Base-by-base conservation (phyloP, 2,888 invertebrate species). In the Parthenolecanium corni region DNA sequence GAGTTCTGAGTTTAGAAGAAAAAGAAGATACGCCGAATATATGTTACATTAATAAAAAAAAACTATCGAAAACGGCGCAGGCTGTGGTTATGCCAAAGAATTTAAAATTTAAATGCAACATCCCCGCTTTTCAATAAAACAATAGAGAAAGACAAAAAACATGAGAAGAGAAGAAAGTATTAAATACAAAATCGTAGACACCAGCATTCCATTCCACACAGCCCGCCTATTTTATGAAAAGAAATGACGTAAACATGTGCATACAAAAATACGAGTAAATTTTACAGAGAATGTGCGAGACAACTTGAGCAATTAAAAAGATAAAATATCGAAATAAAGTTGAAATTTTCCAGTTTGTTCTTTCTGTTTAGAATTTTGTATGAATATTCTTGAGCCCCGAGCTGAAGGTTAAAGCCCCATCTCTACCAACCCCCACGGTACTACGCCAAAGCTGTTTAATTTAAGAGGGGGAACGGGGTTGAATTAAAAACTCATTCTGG, bases 31-130 rank as follows among this genome's bases (percentile, higher is more conserved):
- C 47, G 14, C 47, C 46, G 36, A 31, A 16, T 58, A 47, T 58
- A 58, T 47, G 58, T 58, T 58, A 58, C 58, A 58, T 58, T 58
- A 58, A 58, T 58, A 58, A 58, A 58, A 58, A 58, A 58, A 58
- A 58, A 47, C 58, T 47, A 58, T 58, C 58, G 47, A 47, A 58
- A 47, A 36, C 58, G 31, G 58, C 47, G 47, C 58, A 58, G 47
- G 58, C 58, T 58, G 58, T 36, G 58, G 47, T 58, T 58, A 58
- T 58, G 47, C 36, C 36, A 36, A 58, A 49, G 58, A 58, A 58
- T 58, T 58, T 58, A 58, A 58, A 58, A 58, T 58, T 58, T 49
- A 58, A 58, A 58, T 58, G 49, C 36, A 25, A 4, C 40, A 31
- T 14, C 36, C 20, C 38, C 40, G 20, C 42, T 31, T 31, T 31